These are phyloP conservation scores for Athene cunicularia DNA, from an alignment of 2,113 vertebrate genomes.

Conservation along the genomic window DNA sequence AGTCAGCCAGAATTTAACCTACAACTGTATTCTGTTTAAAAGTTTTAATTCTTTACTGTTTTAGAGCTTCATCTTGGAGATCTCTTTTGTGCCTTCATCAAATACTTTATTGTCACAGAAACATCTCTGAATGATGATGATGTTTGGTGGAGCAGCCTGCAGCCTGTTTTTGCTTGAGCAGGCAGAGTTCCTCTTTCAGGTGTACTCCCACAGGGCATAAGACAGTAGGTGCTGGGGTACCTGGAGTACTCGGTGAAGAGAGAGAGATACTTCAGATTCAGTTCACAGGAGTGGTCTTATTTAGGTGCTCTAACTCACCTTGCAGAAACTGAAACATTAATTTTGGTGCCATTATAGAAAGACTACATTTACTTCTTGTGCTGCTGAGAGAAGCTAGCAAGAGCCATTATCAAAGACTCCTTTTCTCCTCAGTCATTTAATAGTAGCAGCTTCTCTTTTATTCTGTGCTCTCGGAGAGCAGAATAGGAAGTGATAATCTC, in stretches of 20 bases:
- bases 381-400: constrained; percentile 47
- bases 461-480: constrained; percentile 14
- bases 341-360: background rate
- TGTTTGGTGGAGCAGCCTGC: background rate
- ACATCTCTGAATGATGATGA: background rate
- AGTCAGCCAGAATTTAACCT: background rate
- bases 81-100: background rate
- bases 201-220: background rate
- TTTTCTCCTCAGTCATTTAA: constrained; percentile 45
- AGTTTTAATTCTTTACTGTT: background rate
- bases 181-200: background rate
- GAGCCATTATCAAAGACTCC: constrained; percentile 31
- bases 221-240: background rate
- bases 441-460: constrained; percentile 63
- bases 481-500: constrained; percentile 58
- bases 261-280: background rate
- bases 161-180: background rate
- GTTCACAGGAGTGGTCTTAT: background rate
- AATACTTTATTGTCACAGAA: background rate
- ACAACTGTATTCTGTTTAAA: background rate
- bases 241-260: background rate
- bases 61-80: background rate
- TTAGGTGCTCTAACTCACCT: background rate
- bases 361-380: background rate
- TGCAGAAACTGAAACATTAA: background rate